Percentiles rank a stretch among this genome's conserved stretches.
phyloP scores from a whole-genome alignment of 2,113 vertebrate genomes.

The Scolopax mira region DNA sequence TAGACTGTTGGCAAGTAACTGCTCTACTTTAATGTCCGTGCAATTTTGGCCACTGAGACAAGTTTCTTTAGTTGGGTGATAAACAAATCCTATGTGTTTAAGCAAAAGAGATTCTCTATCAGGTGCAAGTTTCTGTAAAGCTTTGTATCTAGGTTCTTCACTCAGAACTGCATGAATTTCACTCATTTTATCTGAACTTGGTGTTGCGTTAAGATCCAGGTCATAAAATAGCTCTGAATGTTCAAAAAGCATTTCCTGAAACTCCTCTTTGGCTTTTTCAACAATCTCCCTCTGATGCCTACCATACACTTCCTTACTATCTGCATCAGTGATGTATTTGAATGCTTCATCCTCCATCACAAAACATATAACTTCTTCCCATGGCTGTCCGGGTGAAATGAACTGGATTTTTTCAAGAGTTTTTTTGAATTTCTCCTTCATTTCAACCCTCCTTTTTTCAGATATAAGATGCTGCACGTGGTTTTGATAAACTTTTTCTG shows the following conservation, averaged over 20 bases:
- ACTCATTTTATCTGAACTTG: conserved; percentile 97
- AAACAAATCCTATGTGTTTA: conserved; percentile 99
- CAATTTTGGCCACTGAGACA: conserved; percentile 96
- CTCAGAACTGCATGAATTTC: conserved; percentile 95
- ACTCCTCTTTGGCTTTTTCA: conserved; percentile 99
- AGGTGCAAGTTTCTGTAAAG: conserved; percentile 96
- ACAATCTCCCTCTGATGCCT: conserved; percentile 97
- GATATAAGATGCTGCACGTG: conserved; percentile 95
- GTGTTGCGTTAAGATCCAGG: conserved; percentile 97
- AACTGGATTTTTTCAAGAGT: conserved; percentile 95
- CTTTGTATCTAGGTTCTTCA: conserved; percentile 96
- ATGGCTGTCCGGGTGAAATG: conserved; percentile 93
- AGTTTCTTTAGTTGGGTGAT: conserved; percentile 98
- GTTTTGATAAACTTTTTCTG: conserved; percentile 92
- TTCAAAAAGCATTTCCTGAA: conserved; percentile 99
- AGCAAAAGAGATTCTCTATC: conserved; percentile 97
- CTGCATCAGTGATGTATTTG: conserved; percentile 93
- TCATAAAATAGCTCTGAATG: conserved; percentile 98
- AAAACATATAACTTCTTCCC: conserved; percentile 98
- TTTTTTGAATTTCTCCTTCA: conserved; percentile 98
- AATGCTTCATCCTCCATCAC: conserved; percentile 96
- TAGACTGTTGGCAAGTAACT: conserved; percentile 91
- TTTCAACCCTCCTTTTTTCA: conserved; percentile 92
- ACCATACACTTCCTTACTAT: conserved; percentile 93
- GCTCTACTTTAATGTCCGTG: conserved; percentile 94